Percentiles rank a stretch among this genome's conserved stretches.
Conservation (phyloP, 2,797 vertebrate species). For the Danio kyathit region DNA sequence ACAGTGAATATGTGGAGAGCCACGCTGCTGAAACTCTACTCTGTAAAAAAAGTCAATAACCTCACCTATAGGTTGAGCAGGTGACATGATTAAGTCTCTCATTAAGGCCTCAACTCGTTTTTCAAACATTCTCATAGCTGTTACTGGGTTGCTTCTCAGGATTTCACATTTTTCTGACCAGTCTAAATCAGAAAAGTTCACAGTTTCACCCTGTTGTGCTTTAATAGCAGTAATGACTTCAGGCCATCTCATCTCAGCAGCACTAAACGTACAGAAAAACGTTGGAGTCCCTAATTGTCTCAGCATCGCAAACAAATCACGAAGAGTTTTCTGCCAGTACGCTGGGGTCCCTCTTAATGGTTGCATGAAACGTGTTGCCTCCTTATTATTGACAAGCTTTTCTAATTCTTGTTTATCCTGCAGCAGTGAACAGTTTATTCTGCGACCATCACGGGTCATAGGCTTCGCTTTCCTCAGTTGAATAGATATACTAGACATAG, state of each 20-base stretch:
- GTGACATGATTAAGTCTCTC: too few species aligned
- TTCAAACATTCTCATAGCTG: constrained; percentile 4
- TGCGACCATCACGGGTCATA: too few species aligned
- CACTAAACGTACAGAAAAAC: constrained; percentile 39
- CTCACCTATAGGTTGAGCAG: too few species aligned
- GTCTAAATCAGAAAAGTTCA: constrained; percentile 31
- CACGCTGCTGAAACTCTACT: too few species aligned
- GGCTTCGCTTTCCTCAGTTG: constrained; percentile 46
- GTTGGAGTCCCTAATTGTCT: constrained; percentile 31
- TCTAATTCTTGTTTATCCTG: constrained; percentile 47
- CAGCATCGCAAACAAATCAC: constrained; percentile 41
- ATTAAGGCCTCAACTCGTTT: constrained; percentile 26
- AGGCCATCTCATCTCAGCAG: constrained; percentile 45
- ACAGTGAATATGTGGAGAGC: too few species aligned
- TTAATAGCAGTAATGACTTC: constrained; percentile 39
- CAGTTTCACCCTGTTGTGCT: constrained; percentile 29
- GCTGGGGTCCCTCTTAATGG: constrained; percentile 57
- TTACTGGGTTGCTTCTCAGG: constrained; percentile 23
- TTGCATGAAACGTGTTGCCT: constrained; percentile 55
- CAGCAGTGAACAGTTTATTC: constrained; percentile 36
- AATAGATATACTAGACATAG: constrained; percentile 36
- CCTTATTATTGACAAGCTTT: constrained; percentile 25
- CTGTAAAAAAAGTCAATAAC: too few species aligned
- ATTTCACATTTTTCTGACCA: constrained; percentile 40
- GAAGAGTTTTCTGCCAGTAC: constrained; percentile 50